Conservation (phyloP, 2,797 vertebrate genomes). For the Sebastes trivittatus region DNA sequence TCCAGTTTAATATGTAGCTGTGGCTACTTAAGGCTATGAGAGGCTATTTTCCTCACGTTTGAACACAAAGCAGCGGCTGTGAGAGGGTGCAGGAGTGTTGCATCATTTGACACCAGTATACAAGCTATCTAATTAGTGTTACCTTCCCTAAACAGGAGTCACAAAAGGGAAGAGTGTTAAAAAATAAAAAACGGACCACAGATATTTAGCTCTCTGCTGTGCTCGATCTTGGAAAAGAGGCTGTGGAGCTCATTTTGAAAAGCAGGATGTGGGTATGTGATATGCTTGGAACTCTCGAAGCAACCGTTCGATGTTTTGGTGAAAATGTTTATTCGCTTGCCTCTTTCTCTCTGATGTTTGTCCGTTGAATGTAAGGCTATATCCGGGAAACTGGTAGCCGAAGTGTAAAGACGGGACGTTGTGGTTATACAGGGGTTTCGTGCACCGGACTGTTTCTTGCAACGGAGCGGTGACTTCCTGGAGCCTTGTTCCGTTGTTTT, state of each 20-base stretch:
- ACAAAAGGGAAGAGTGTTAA: conserved; percentile 7
- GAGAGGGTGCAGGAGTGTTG: conserved; percentile 6
- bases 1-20: conserved; percentile 31
- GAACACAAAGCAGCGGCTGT: conserved; percentile 12
- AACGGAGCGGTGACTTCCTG: not conserved
- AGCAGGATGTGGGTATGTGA: not conserved
- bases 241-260: not conserved
- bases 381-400: not conserved
- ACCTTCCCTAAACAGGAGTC: conserved; percentile 25
- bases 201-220: not conserved
- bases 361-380: not conserved
- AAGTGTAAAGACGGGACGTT: not conserved
- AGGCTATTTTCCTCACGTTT: conserved; percentile 7
- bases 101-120: conserved; percentile 47
- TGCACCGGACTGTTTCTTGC: not conserved
- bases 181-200: conserved; percentile 5
- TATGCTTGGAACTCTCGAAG: not conserved
- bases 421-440: not conserved
- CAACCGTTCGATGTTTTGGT: not conserved
- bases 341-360: not conserved
- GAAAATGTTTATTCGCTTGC: not conserved
- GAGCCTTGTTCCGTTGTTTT: not conserved
- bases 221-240: not conserved
- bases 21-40: conserved; percentile 8
- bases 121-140: conserved; percentile 42